phyloP scores from a whole-genome alignment of 2,113 vertebrate species.

The Donacobius atricapilla region DNA sequence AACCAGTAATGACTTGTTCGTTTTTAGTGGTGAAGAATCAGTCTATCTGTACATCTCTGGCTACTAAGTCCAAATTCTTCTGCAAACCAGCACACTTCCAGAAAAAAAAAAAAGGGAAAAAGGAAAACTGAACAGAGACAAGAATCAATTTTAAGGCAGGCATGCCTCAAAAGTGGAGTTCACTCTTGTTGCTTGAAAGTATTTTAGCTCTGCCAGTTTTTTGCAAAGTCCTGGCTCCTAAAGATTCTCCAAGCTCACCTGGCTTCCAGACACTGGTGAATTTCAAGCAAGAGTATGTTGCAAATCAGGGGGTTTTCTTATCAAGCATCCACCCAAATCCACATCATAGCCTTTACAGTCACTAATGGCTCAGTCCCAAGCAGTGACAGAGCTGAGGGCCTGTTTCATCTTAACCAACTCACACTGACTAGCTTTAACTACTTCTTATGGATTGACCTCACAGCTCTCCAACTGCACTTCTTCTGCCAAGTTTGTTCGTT shows the following conservation, averaged over 20 bases:
- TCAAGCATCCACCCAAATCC: not conserved
- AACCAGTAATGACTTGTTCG: not conserved
- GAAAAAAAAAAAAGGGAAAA: too few species aligned
- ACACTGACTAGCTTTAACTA: conserved; percentile 13
- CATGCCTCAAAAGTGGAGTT: not conserved
- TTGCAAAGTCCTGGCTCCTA: not conserved
- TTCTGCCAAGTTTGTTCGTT: conserved; percentile 16
- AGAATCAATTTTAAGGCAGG: not conserved
- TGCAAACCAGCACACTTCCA: not conserved
- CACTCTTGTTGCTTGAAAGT: not conserved
- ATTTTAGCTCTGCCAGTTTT: not conserved
- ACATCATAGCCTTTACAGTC: not conserved
- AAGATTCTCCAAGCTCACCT: not conserved
- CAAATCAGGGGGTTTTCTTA: not conserved
- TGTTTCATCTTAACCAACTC: conserved; percentile 33
- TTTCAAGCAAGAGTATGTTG: not conserved
- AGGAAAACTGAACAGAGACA: not conserved
- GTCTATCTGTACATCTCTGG: not conserved
- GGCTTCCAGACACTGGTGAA: not conserved
- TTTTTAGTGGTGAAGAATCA: not conserved
- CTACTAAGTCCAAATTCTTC: not conserved
- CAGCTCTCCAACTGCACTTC: not conserved
- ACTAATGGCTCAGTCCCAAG: conserved; percentile 12
- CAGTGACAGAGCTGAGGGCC: not conserved
- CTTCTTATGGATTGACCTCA: not conserved